Base-by-base conservation (phyloP, 2,888 invertebrate species). In the Drosophila helvetica region DNA sequence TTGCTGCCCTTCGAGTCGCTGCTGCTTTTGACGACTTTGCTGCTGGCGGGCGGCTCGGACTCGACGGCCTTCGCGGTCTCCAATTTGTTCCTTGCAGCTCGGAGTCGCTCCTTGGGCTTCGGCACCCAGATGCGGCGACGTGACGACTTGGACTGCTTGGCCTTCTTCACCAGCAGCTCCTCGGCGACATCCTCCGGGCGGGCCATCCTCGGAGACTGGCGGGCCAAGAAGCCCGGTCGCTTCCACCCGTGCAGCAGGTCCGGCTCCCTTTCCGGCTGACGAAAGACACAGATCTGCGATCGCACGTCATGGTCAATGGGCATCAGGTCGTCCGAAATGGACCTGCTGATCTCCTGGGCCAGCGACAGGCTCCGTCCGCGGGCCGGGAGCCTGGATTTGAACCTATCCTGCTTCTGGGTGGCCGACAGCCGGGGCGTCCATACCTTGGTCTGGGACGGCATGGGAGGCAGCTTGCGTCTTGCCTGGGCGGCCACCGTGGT, bases 301-400 rank as follows among this genome's bases (percentile, higher is more conserved):
- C 38, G 38, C 1, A 38, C 7, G 15, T 15, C 4, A 15, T 38
- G 15, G 38, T n/a, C n/a, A n/a, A 38, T 38, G 38, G 38, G 38
- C 38, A 85, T 85, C 12, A 85, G 61, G 1, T 88, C 85, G 0
- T 64, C 59, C n/a, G 74, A 74, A 2, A 85, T 84, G 25, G 88
- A 70, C 0, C 47, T 71, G 47, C 86, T 86, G 0, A 86, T 79
- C 5, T 80, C 61, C 4, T 9, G 53, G 6, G 78, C 84, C 27
- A 61, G 2, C 9, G 72, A 53, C 0, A 10, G 43, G 6, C 42
- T 57, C 1, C 50, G 64, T 1, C 46, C 51, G 10, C 56, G 54
- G 15, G 46, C 18, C n/a, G 10, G 25, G 3, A 0, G 1, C 9
- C 43, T 42, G 17, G 77, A 65, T 15, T 6, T n/a, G n/a, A 71